Conservation (phyloP, 2,797 vertebrate genomes). For the Clarias fuscus region DNA sequence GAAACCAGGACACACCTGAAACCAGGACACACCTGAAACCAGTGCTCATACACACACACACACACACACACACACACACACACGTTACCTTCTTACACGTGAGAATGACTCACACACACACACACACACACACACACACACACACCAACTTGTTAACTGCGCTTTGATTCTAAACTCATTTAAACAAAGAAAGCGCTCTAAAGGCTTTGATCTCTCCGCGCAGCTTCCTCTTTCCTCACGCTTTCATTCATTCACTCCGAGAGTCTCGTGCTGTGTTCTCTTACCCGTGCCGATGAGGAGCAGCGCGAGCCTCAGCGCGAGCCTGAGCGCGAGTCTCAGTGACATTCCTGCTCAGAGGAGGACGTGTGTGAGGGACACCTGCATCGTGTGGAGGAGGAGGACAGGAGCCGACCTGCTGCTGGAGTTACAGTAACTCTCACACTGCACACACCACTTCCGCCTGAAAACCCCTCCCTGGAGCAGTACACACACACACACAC, state of each 20-base stretch:
- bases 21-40: no score
- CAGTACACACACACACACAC: no score
- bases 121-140: no score
- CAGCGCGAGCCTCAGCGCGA: not conserved
- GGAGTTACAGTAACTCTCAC: no score
- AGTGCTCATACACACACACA: not conserved
- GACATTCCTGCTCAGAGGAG: not conserved
- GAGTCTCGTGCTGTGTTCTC: not conserved
- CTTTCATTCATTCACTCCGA: no score
- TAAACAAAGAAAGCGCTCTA: not conserved
- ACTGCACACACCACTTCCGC: no score
- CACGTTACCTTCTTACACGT: not conserved
- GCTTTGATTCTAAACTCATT: not conserved
- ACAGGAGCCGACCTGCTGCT: no score
- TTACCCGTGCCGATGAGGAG: conserved; percentile 21
- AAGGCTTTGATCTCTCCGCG: not conserved
- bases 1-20: no score
- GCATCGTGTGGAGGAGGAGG: no score
- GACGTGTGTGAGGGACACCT: no score
- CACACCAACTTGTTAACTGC: not conserved
- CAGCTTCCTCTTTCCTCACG: not conserved
- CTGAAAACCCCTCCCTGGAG: no score
- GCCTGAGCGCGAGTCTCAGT: not conserved
- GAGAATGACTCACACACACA: not conserved
- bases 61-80: not conserved